phyloP scores from a whole-genome alignment of 2,113 vertebrate species.

The Bubo scandiacus region DNA sequence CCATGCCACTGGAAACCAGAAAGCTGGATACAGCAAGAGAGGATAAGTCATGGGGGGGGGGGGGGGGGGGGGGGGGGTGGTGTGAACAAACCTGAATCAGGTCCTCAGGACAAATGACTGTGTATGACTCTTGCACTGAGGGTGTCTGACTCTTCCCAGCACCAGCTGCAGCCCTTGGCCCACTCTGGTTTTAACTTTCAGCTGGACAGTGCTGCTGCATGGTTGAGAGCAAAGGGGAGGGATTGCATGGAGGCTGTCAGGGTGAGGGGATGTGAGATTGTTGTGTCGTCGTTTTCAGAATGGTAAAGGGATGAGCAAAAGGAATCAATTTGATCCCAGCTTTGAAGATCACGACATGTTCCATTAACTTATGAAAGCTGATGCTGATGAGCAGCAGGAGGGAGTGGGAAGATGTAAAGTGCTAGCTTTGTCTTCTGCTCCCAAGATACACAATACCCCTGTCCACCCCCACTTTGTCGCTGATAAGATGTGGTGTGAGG shows the following conservation, averaged over 20 bases:
- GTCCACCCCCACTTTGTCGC: background rate
- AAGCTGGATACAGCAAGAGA: background rate
- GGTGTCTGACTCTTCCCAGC: background rate
- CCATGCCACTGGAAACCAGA: background rate
- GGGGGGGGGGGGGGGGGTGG: too few relatives aligned
- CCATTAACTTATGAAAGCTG: background rate
- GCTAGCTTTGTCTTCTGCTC: slow-evolving; percentile 28
- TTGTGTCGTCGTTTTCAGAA: background rate
- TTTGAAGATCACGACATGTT: background rate
- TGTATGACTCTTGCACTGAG: background rate
- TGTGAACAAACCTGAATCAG: background rate
- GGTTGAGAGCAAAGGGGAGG: background rate
- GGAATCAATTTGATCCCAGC: background rate
- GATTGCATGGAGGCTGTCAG: accelerated
- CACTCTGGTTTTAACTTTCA: background rate
- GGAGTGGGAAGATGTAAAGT: slow-evolving; percentile 37
- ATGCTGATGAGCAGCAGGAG: background rate
- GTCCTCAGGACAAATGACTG: background rate
- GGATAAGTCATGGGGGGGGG: background rate
- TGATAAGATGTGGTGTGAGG: background rate
- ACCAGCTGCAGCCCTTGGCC: background rate
- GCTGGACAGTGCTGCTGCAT: background rate
- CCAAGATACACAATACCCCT: background rate
- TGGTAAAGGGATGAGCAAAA: background rate
- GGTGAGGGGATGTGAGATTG: background rate